phyloP scores from a whole-genome alignment of 1,140 invertebrate species.

The Thereuonema tuberculata region DNA sequence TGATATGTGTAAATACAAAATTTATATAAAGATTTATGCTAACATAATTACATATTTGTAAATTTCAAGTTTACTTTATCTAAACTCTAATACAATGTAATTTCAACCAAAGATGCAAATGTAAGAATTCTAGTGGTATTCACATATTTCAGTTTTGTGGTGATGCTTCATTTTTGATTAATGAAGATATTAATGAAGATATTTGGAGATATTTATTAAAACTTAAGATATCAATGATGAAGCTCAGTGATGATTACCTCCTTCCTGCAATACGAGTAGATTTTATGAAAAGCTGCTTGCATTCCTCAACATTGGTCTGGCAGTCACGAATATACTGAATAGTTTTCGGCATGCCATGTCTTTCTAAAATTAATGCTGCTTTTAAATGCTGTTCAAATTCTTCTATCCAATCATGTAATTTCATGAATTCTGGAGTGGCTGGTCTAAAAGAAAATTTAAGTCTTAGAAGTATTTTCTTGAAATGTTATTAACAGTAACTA shows the following conservation, averaged over 20 bases:
- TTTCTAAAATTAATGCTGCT: constrained; percentile 36
- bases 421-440: constrained; percentile 17
- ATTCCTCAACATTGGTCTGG: constrained; percentile 32
- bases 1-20: no score
- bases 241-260: constrained; percentile 13
- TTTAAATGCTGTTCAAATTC: constrained; percentile 36
- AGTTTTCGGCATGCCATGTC: constrained; percentile 36
- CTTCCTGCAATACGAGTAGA: constrained; percentile 39
- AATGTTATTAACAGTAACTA: not conserved
- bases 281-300: constrained; percentile 36
- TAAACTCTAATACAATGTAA: no score
- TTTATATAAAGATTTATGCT: no score
- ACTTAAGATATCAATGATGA: not conserved
- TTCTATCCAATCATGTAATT: constrained; percentile 34
- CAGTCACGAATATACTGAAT: constrained; percentile 34
- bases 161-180: not conserved
- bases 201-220: not conserved
- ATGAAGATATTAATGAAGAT: not conserved
- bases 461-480: not conserved
- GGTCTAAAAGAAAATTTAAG: constrained; percentile 16
- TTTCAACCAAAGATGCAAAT: no score
- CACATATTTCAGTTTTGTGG: no score
- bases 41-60: no score
- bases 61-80: no score
- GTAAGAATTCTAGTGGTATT: no score